Evolutionary conservation across 1,140 invertebrate genomes (phyloP).

Genomic region (Sitobion miscanthi): DNA sequence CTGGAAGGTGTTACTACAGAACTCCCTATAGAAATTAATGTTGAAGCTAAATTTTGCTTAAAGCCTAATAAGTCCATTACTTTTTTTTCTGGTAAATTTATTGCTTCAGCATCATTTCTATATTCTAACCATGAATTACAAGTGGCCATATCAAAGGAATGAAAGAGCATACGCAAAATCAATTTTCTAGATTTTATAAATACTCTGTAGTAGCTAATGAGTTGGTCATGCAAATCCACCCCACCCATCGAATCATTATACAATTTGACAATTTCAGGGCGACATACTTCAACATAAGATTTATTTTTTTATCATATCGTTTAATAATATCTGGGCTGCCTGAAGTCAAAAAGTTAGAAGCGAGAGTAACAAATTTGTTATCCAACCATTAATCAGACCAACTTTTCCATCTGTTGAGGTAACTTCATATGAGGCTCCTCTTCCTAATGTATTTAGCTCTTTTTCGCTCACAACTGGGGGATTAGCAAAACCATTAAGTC

Average conservation of each 20-base stretch:
- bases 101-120: neutral
- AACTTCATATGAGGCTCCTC: conserved; percentile 48
- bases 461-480: conserved; percentile 54
- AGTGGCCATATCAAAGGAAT: neutral
- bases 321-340: neutral
- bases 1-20: neutral
- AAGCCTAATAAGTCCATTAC: neutral
- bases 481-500: conserved; percentile 52
- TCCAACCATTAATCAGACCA: neutral
- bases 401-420: neutral
- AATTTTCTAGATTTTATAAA: conserved; percentile 2
- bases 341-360: neutral
- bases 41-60: neutral
- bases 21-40: neutral
- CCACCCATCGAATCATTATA: conserved; percentile 8
- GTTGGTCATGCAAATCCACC: neutral
- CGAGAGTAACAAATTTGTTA: neutral
- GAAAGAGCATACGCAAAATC: neutral
- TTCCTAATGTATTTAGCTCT: conserved; percentile 57
- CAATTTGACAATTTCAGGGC: neutral
- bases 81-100: neutral
- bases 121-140: neutral
- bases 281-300: neutral
- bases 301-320: conserved; percentile 10
- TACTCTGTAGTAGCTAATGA: neutral